These are phyloP conservation scores for Cyprinella venusta DNA, from an alignment of 2,797 vertebrate species.

Conservation along the genomic window DNA sequence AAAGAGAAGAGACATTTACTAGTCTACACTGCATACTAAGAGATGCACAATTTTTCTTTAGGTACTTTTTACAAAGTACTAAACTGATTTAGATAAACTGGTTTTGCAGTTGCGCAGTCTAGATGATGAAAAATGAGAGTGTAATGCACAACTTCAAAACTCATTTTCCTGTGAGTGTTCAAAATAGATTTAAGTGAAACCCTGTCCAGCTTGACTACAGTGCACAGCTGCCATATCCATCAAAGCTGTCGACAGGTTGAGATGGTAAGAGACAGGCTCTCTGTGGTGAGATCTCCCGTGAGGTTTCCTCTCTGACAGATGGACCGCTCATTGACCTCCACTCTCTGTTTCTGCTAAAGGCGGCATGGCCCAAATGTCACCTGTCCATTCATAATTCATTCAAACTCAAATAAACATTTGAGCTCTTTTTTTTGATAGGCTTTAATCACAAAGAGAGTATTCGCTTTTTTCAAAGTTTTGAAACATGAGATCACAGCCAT, in stretches of 20 bases:
- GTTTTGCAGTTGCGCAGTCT: neutral
- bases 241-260: constrained; percentile 37
- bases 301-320: constrained; percentile 33
- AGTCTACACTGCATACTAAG: neutral
- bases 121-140: constrained; percentile 10
- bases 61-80: too few species aligned
- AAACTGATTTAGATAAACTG: constrained; percentile 8
- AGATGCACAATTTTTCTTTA: neutral
- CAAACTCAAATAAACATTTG: neutral
- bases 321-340: constrained; percentile 30
- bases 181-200: constrained; percentile 32
- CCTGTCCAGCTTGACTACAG: constrained; percentile 4
- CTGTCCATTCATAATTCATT: constrained; percentile 45
- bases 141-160: constrained; percentile 22
- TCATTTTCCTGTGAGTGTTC: constrained; percentile 14
- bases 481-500: neutral
- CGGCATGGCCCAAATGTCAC: constrained; percentile 38
- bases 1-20: neutral
- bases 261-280: constrained; percentile 35
- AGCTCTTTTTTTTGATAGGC: neutral
- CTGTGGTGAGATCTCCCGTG: constrained; percentile 24
- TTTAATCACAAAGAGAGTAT: constrained; percentile 7
- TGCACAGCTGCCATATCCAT: constrained; percentile 33
- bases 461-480: neutral
- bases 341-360: constrained; percentile 35